These are phyloP conservation scores for Calypte anna DNA, from an alignment of 2,113 vertebrate genomes.

Conservation along the genomic window DNA sequence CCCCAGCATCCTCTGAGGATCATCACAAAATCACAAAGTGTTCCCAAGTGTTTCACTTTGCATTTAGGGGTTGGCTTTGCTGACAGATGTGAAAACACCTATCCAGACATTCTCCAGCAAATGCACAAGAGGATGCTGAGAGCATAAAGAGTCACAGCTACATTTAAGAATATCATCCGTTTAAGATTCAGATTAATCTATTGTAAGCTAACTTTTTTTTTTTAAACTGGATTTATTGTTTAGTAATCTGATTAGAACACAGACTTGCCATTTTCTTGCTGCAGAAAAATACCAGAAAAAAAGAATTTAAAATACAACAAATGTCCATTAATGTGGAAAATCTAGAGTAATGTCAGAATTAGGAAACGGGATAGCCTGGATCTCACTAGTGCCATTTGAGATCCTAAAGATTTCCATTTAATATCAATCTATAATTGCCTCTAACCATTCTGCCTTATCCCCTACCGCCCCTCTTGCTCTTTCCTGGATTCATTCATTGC, in stretches of 20 bases:
- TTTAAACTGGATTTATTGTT: background rate
- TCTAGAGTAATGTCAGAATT: background rate
- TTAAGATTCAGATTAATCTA: background rate
- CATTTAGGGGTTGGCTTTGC: conserved; percentile 59
- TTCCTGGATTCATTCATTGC: background rate
- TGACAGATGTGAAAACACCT: conserved; percentile 57
- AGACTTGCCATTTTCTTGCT: background rate
- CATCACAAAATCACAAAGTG: conserved; percentile 48
- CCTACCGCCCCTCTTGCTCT: accelerated
- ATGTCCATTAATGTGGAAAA: background rate
- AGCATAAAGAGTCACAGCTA: conserved; percentile 10
- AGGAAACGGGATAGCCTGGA: background rate
- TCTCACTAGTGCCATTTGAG: background rate
- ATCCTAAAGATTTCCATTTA: background rate
- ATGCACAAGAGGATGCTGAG: conserved; percentile 2
- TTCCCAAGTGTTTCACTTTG: conserved; percentile 52
- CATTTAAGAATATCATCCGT: background rate
- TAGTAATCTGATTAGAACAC: background rate
- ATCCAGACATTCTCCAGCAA: conserved; percentile 42
- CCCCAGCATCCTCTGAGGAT: conserved; percentile 41
- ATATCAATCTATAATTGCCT: background rate
- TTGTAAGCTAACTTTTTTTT: background rate
- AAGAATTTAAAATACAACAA: background rate
- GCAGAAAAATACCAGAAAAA: background rate
- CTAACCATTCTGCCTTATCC: background rate